phyloP scores from a whole-genome alignment of 1,140 invertebrate species.

The Pseudomyrmex cubaensis region DNA sequence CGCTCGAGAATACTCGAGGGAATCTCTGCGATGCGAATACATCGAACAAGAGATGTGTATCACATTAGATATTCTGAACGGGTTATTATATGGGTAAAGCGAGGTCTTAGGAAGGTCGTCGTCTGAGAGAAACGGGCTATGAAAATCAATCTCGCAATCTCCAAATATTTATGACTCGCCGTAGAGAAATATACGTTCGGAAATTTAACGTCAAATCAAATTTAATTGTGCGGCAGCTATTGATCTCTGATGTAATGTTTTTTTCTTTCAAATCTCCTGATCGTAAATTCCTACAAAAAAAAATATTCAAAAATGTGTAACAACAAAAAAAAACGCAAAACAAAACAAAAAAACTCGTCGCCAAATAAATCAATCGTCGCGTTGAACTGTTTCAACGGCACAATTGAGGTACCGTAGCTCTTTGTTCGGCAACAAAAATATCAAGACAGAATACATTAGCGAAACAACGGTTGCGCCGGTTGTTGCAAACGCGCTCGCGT shows the following conservation, averaged over 20 bases:
- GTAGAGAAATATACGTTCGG: background rate
- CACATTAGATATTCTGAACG: slow-evolving; percentile 24
- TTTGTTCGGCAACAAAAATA: slow-evolving; percentile 7
- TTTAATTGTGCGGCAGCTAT: background rate
- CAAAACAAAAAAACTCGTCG: background rate
- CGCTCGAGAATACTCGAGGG: slow-evolving; percentile 23
- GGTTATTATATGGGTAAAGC: slow-evolving; percentile 17
- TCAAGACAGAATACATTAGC: slow-evolving; percentile 25
- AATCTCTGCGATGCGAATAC: slow-evolving; percentile 26
- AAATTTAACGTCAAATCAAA: background rate
- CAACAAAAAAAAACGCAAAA: background rate
- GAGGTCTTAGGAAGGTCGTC: background rate
- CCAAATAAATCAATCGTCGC: background rate
- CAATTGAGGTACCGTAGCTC: background rate
- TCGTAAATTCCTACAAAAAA: background rate
- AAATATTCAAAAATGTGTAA: background rate
- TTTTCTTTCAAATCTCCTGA: too few species aligned
- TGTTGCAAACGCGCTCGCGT: slow-evolving; percentile 15
- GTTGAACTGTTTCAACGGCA: background rate
- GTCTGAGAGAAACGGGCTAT: background rate
- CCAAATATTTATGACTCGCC: background rate
- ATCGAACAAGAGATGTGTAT: slow-evolving; percentile 43
- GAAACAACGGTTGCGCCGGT: slow-evolving; percentile 42
- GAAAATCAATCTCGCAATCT: background rate
- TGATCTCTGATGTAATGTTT: background rate